A percentile compares a stretch with the other conserved stretches of the same genome.
Evolutionary conservation across 1,140 invertebrate genomes (phyloP).

Genomic region (Pseudoatta argentina): DNA sequence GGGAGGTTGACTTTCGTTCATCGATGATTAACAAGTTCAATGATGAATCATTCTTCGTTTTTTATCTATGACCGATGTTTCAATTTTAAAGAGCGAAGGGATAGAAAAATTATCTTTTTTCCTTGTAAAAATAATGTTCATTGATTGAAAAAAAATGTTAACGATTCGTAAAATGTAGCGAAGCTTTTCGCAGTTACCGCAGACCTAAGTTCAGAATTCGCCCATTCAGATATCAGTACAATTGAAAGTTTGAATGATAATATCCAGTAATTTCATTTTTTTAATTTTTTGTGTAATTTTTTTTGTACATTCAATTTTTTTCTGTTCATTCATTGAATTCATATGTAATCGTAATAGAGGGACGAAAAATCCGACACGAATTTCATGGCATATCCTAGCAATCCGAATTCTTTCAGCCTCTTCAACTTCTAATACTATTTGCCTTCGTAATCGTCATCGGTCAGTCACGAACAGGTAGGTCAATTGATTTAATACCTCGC

Average conservation of each 20-base stretch:
- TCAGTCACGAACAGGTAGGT: slow-evolving; percentile 34
- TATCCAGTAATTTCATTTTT: slow-evolving; percentile 1
- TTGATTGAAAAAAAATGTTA: slow-evolving; percentile 10
- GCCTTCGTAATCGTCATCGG: slow-evolving; percentile 15
- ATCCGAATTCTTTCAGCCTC: slow-evolving; percentile 30
- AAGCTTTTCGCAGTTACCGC: neutral
- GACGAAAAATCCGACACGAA: neutral
- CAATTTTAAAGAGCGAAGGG: neutral
- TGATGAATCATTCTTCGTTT: neutral
- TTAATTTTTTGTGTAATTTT: neutral
- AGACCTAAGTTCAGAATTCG: neutral
- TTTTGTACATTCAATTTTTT: neutral
- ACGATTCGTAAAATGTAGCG: neutral
- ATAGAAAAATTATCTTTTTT: neutral
- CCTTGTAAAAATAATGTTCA: slow-evolving; percentile 22
- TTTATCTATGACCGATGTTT: neutral
- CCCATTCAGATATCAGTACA: neutral
- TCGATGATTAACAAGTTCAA: too few relatives aligned
- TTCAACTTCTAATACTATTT: slow-evolving; percentile 17
- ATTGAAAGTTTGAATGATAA: slow-evolving; percentile 32
- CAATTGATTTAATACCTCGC: neutral
- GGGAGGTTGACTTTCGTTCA: neutral
- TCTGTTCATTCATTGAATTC: neutral
- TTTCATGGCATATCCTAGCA: neutral
- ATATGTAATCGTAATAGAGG: neutral